These are phyloP conservation scores for Leptonema lineaticorne DNA, from an alignment of 1,140 invertebrate species.

Conservation along the genomic window DNA sequence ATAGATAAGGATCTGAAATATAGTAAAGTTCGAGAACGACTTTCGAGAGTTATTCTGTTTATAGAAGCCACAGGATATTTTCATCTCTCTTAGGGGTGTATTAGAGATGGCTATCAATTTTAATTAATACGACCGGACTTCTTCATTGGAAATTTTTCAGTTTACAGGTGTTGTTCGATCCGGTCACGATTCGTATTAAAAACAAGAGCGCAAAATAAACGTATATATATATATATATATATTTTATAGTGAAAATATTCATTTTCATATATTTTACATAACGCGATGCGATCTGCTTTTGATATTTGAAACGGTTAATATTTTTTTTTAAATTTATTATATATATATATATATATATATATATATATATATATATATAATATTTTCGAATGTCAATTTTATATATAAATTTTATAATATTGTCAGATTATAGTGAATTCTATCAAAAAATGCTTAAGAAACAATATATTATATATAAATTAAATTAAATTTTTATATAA, in stretches of 20 bases:
- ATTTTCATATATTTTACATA: too few species aligned
- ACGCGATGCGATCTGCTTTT: too few species aligned
- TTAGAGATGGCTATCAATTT: conserved; percentile 39
- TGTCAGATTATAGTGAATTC: too few species aligned
- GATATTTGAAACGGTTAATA: too few species aligned
- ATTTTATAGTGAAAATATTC: neutral
- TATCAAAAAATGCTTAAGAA: too few species aligned
- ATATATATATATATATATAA: neutral
- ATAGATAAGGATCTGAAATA: too few species aligned
- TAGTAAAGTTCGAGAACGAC: too few species aligned
- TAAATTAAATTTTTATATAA: too few species aligned
- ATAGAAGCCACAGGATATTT: neutral
- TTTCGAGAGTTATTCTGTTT: neutral
- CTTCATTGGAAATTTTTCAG: conserved; percentile 29
- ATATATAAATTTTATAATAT: too few species aligned
- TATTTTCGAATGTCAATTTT: neutral
- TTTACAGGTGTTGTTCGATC: conserved; percentile 35
- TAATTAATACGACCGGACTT: conserved; percentile 37
- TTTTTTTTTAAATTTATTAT: too few species aligned
- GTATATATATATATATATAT: neutral
- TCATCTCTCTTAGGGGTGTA: conserved; percentile 3
- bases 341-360: too few species aligned
- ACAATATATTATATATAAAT: too few species aligned
- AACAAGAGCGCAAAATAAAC: conserved; percentile 35
- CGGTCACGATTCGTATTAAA: conserved; percentile 39